Evolutionary conservation across 2,888 invertebrate genomes (phyloP).

Genomic region (Sminthurinus aureus): DNA sequence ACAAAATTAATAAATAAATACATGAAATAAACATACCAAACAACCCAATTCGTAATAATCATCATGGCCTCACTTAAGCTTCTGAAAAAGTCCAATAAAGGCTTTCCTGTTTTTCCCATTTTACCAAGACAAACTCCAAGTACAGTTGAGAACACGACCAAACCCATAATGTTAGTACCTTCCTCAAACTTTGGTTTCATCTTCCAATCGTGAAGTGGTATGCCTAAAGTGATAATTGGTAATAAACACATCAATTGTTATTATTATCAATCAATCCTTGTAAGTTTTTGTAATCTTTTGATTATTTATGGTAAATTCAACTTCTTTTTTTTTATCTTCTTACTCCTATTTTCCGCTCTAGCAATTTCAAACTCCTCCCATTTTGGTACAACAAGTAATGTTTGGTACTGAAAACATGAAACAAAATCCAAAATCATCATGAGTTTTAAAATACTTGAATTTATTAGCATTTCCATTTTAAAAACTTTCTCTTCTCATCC

Average conservation of each 20-base stretch:
- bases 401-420: constrained; percentile 67
- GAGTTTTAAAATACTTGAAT: no score
- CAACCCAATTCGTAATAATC: constrained; percentile 95
- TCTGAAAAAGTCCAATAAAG: constrained; percentile 80
- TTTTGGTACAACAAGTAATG: constrained; percentile 65
- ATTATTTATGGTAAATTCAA: neutral
- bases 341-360: constrained; percentile 52
- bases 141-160: constrained; percentile 84
- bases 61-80: constrained; percentile 90
- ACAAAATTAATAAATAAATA: neutral
- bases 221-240: constrained; percentile 27
- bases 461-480: no score
- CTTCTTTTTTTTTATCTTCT: neutral
- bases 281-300: neutral
- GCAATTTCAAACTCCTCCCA: constrained; percentile 39
- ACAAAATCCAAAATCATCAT: constrained; percentile 45
- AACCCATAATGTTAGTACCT: constrained; percentile 84
- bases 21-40: constrained; percentile 74
- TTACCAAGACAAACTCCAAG: constrained; percentile 92
- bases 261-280: neutral
- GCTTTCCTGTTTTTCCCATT: constrained; percentile 83
- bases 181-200: constrained; percentile 75
- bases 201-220: constrained; percentile 67
- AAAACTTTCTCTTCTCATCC: no score
- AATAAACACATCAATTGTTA: neutral